phyloP scores from a whole-genome alignment of 2,888 invertebrate species.

The Andrena flavipes region DNA sequence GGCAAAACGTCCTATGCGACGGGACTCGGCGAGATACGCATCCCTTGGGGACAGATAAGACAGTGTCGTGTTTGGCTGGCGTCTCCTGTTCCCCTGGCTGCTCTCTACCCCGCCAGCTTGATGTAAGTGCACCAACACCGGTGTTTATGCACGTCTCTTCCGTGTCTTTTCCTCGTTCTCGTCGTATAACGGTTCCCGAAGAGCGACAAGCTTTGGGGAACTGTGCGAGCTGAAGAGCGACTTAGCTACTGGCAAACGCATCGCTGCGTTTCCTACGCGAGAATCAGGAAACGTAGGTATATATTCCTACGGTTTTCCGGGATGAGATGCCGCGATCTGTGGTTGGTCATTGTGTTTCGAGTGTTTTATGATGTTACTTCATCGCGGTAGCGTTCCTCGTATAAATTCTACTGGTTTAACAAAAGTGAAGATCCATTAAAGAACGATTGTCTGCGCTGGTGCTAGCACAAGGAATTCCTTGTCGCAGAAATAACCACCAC shows the following conservation, averaged over 20 bases:
- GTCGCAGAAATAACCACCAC: neutral
- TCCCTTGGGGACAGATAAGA: conserved; percentile 72
- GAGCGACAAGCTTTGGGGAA: neutral
- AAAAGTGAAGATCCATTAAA: no score
- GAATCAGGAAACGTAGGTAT: neutral
- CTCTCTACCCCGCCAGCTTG: conserved; percentile 18
- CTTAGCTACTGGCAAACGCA: neutral
- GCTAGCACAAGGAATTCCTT: neutral
- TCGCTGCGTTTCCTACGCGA: neutral
- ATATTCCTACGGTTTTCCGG: no score
- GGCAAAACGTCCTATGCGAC: conserved; percentile 43
- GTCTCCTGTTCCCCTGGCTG: conserved; percentile 27
- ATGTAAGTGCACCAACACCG: conserved; percentile 19
- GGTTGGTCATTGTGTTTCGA: no score
- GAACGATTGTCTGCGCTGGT: no score
- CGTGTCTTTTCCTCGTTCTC: neutral
- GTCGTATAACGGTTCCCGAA: neutral
- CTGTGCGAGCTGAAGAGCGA: neutral
- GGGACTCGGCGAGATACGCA: conserved; percentile 69
- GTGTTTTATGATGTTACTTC: no score
- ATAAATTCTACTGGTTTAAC: no score
- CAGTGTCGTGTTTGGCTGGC: conserved; percentile 47
- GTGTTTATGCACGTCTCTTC: conserved; percentile 25
- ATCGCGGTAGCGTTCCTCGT: no score
- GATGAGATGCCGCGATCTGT: no score